Evolutionary conservation across 1,140 invertebrate genomes (phyloP).

Genomic region (Bombus terrestris): DNA sequence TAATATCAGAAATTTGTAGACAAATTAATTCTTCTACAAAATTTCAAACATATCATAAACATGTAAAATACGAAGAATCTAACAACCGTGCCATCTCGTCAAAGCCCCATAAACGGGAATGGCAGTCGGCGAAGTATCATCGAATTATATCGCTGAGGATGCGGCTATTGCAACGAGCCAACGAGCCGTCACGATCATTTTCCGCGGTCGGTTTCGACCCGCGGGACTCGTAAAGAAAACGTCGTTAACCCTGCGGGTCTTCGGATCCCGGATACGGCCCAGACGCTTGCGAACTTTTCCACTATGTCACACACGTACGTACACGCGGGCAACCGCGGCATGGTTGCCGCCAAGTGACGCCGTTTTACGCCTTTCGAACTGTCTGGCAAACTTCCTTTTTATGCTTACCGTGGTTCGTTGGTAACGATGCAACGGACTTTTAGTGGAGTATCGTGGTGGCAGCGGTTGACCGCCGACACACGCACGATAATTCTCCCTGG

Average conservation of each 20-base stretch:
- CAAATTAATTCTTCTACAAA: not conserved
- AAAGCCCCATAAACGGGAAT: not conserved
- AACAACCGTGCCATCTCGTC: too few relatives aligned
- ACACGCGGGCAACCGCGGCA: not conserved
- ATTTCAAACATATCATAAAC: not conserved
- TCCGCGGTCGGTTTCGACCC: constrained; percentile 13
- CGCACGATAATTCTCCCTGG: constrained; percentile 54
- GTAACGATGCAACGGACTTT: constrained; percentile 45
- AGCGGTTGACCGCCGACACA: constrained; percentile 56
- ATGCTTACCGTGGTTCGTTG: constrained; percentile 25
- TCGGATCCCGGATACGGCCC: constrained; percentile 43
- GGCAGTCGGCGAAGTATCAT: not conserved
- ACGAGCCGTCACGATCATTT: constrained; percentile 39
- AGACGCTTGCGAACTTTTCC: constrained; percentile 56
- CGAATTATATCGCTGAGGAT: not conserved
- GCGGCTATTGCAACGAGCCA: not conserved
- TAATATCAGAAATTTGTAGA: not conserved
- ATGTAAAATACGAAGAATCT: too few relatives aligned
- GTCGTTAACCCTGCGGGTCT: constrained; percentile 44
- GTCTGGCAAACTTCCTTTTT: constrained; percentile 63
- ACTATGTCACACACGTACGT: constrained; percentile 38
- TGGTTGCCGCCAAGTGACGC: constrained; percentile 52
- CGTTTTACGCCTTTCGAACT: constrained; percentile 59
- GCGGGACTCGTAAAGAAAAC: constrained; percentile 25
- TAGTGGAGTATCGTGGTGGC: constrained; percentile 55